phyloP scores from a whole-genome alignment of 2,888 invertebrate species.

The Pseudococcus viburni region DNA sequence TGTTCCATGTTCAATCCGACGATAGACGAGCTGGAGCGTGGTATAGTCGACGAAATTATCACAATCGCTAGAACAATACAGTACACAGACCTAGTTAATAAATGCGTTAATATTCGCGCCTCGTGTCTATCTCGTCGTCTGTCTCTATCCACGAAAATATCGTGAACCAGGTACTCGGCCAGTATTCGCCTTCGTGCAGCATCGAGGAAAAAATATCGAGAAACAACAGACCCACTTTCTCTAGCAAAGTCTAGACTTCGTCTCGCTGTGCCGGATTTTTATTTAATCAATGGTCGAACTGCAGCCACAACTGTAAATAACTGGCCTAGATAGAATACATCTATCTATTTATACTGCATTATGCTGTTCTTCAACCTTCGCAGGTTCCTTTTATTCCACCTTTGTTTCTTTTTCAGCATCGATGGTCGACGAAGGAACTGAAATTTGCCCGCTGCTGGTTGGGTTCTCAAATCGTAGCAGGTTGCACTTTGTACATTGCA shows the following conservation, averaged over 20 bases:
- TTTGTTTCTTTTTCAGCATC: too few relatives aligned
- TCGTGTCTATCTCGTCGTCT: not conserved
- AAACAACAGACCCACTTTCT: constrained; percentile 61
- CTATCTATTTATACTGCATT: constrained; percentile 1
- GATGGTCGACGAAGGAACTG: too few relatives aligned
- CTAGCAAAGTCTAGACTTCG: constrained; percentile 60
- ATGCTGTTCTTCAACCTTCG: not conserved
- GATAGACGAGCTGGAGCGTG: not conserved
- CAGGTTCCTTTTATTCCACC: not conserved
- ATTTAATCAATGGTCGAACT: constrained; percentile 52
- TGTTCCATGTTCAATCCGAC: not conserved
- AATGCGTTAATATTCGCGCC: not conserved
- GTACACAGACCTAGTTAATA: not conserved
- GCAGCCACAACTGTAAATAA: constrained; percentile 52
- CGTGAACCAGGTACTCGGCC: not conserved
- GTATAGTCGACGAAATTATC: not conserved
- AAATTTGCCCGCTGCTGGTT: too few relatives aligned
- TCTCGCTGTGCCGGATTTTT: constrained; percentile 57
- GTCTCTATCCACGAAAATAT: not conserved
- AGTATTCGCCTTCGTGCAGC: constrained; percentile 27
- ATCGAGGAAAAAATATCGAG: constrained; percentile 36
- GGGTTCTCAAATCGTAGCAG: too few relatives aligned
- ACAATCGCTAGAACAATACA: not conserved
- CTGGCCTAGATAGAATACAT: constrained; percentile 49
- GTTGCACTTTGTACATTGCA: too few relatives aligned